phyloP scores from a whole-genome alignment of 2,113 vertebrate species.

The Cyprinodon variegatus region DNA sequence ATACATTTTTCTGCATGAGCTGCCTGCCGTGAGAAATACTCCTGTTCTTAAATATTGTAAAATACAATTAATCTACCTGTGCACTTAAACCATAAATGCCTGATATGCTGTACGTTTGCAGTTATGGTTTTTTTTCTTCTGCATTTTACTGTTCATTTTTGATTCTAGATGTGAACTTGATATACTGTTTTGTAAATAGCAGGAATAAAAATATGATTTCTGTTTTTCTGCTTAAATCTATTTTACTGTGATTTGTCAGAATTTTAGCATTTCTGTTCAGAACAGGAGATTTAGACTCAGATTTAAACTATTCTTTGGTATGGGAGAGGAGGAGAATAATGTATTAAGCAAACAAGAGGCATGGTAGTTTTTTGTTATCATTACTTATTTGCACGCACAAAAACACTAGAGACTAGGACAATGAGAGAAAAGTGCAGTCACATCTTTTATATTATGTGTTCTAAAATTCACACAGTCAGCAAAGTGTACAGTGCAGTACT shows the following conservation, averaged over 20 bases:
- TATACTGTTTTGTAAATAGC: conserved; percentile 73
- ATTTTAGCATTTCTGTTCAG: neutral
- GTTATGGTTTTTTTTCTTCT: conserved; percentile 42
- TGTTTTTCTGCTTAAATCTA: conserved; percentile 38
- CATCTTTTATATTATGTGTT: neutral
- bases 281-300: neutral
- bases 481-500: neutral
- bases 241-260: neutral
- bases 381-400: neutral
- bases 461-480: neutral
- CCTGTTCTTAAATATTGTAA: conserved; percentile 31
- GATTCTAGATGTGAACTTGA: conserved; percentile 43
- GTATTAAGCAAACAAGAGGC: neutral
- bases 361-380: neutral
- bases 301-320: too few relatives aligned
- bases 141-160: conserved; percentile 39
- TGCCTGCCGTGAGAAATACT: conserved; percentile 43
- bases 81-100: conserved; percentile 74
- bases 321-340: neutral
- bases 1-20: conserved; percentile 53
- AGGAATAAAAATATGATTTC: conserved; percentile 65
- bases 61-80: conserved; percentile 66
- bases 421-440: neutral
- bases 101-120: conserved; percentile 43
- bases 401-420: too few relatives aligned